Base-by-base conservation (phyloP, 2,888 invertebrate species). In the Heliothis peltigera region DNA sequence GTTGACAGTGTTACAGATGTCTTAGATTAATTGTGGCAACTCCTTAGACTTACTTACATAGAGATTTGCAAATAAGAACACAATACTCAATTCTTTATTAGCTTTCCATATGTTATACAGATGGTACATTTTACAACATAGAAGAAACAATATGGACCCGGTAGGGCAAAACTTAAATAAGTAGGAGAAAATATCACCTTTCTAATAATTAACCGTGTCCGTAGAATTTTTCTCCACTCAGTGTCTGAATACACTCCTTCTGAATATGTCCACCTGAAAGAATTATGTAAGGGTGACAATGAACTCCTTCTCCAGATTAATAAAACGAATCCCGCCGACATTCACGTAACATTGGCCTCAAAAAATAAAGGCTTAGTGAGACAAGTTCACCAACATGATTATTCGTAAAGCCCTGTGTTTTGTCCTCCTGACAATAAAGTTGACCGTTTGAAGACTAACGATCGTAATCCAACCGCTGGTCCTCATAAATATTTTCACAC, bases 401-500 rank as follows among this genome's bases (percentile, higher is more conserved):
- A 61, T 74, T 69, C 32, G n/a, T 47, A 55, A 74, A 62, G 18
- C 57, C 75, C 53, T 42, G 51, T 51, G 42, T 75, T 74, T 51
- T 52, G 54, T 69, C 22, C 47, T 54, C 22, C 43, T 57, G 19
- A 44, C 55, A 58, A 48, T 75, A 72, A 75, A 55, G 58, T 63
- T 52, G 43, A 52, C 47, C 63, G 55, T 72, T 71, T 69, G 47
- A 69, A 75, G 75, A 58, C 75, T 75, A 75, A 75, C 54, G 47
- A 69, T 62, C 44, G 63, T 48, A 52, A 58, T 69, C 47, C 51
- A 15, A 48, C 17, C 62, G 46, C 51, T 62, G 62, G 54, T 62
- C 17, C 55, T 28, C 47, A 52, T 58, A 63, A 54, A 55, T 58
- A 67, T 65, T 68, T 68, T 47, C 44, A 52, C 49, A 62, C 57